These are phyloP conservation scores for Stigmatopora nigra DNA, from an alignment of 2,113 vertebrate species.

Conservation along the genomic window DNA sequence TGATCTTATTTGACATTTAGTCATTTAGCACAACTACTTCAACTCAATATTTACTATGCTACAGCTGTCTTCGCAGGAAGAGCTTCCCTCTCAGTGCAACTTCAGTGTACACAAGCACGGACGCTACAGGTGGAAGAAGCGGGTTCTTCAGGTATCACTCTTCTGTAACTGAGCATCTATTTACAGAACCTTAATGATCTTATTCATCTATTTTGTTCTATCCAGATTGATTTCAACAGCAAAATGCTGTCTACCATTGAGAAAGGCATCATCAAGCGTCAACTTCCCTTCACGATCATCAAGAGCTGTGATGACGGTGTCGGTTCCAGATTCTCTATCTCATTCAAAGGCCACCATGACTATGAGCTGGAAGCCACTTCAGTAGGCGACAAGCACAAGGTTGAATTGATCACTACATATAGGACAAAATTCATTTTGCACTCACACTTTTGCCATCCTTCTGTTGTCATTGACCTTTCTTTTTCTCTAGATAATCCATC, in stretches of 20 bases:
- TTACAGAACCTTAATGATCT: neutral
- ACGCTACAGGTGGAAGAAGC: conserved; percentile 75
- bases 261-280: conserved; percentile 73
- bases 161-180: neutral
- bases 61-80: conserved; percentile 40
- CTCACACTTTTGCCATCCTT: neutral
- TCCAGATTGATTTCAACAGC: conserved; percentile 72
- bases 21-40: neutral
- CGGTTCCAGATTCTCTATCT: conserved; percentile 63
- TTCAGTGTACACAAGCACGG: conserved; percentile 73
- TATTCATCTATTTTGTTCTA: too few relatives aligned
- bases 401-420: conserved; percentile 3
- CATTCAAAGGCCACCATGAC: conserved; percentile 62
- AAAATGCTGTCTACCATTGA: conserved; percentile 75
- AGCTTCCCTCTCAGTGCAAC: conserved; percentile 60
- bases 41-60: neutral
- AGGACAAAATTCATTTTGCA: neutral
- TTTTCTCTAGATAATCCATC: conserved; percentile 63
- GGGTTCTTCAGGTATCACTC: conserved; percentile 67
- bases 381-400: conserved; percentile 71
- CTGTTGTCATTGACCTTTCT: neutral
- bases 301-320: conserved; percentile 67
- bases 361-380: conserved; percentile 72
- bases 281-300: conserved; percentile 69
- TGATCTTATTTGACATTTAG: neutral